Conservation (phyloP, 2,888 invertebrate species). For the Oeneis ivallda region DNA sequence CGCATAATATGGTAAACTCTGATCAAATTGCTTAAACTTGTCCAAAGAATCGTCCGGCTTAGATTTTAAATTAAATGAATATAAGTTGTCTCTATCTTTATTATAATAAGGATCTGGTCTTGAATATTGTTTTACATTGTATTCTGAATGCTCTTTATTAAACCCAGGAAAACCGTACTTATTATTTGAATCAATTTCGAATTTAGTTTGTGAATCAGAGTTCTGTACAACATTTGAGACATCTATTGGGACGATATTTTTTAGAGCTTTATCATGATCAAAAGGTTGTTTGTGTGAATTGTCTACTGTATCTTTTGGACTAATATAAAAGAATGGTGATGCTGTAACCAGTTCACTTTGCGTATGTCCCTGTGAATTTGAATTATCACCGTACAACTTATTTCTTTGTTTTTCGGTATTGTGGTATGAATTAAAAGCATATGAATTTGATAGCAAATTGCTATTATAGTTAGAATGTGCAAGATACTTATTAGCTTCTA, state of each 20-base stretch:
- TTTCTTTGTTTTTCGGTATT: conserved; percentile 56
- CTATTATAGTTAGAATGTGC: conserved; percentile 46
- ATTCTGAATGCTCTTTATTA: conserved; percentile 62
- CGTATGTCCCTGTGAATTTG: conserved; percentile 49
- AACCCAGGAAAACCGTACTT: conserved; percentile 52
- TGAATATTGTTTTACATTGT: conserved; percentile 58
- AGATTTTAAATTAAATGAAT: conserved; percentile 64
- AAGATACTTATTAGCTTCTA: conserved; percentile 51
- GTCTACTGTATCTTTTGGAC: conserved; percentile 56
- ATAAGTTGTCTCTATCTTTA: conserved; percentile 70
- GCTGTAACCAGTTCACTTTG: conserved; percentile 65
- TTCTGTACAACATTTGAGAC: conserved; percentile 70
- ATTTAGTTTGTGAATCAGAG: conserved; percentile 56
- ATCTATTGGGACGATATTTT: conserved; percentile 75
- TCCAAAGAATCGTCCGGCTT: conserved; percentile 63
- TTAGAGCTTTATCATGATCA: conserved; percentile 75
- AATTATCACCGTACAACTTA: conserved; percentile 51
- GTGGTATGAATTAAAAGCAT: conserved; percentile 47
- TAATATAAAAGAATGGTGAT: conserved; percentile 60
- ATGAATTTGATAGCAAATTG: conserved; percentile 39
- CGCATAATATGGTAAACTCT: conserved; percentile 51
- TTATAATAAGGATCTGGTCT: conserved; percentile 65
- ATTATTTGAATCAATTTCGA: conserved; percentile 48
- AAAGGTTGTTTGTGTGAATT: conserved; percentile 65
- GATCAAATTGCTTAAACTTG: conserved; percentile 54